A percentile compares a stretch with the other conserved stretches of the same genome.
Conservation (phyloP, 2,797 vertebrate species). For the Caiman crocodilus region DNA sequence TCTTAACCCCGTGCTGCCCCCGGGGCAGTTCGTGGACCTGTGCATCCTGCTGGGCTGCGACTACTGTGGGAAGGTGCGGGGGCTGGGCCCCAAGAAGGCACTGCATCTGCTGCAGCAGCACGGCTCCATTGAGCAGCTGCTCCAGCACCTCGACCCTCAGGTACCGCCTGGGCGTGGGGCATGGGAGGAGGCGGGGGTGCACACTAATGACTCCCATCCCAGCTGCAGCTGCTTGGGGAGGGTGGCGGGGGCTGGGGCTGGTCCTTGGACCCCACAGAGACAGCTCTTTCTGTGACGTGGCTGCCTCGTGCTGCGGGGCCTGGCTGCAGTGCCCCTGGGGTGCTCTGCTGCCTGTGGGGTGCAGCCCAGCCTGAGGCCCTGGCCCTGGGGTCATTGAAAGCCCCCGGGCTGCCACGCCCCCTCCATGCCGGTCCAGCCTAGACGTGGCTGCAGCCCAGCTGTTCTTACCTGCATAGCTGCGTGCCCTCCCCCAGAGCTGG, state of each 20-base stretch:
- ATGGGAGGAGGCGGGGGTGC: too few species aligned
- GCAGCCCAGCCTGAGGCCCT: neutral
- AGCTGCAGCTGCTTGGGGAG: neutral
- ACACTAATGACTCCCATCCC: neutral
- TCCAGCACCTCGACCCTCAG: constrained; percentile 80
- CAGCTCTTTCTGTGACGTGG: too few species aligned
- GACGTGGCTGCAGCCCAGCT: too few species aligned
- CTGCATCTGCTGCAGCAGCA: constrained; percentile 84
- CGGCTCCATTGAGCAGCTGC: constrained; percentile 82
- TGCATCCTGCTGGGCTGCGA: constrained; percentile 90
- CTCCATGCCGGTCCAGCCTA: too few species aligned
- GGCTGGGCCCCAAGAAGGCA: constrained; percentile 84
- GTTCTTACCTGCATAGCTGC: too few species aligned
- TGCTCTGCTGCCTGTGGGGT: neutral
- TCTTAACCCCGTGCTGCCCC: neutral
- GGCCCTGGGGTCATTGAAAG: neutral
- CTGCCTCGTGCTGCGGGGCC: too few species aligned
- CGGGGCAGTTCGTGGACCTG: constrained; percentile 87
- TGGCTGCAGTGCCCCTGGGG: too few species aligned
- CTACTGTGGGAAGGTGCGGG: constrained; percentile 86
- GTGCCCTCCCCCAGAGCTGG: too few species aligned
- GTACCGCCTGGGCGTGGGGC: constrained; percentile 57
- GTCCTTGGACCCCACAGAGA: too few species aligned
- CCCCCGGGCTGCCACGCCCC: too few species aligned
- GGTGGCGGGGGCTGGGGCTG: too few species aligned